Base-by-base conservation (phyloP, 2,113 vertebrate species). In the Microcebus griseorufus region DNA sequence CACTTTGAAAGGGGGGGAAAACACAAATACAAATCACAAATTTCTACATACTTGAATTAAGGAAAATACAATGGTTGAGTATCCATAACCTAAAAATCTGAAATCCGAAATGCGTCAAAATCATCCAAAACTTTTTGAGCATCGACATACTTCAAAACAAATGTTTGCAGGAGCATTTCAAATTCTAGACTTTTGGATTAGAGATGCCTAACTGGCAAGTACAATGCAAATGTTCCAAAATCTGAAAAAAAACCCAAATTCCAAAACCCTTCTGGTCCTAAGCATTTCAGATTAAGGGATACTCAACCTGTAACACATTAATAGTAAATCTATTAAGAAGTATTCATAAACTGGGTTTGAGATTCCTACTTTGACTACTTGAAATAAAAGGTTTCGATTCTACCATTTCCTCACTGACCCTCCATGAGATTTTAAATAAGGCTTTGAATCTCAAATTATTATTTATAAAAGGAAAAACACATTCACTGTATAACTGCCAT, bases 321-420 rank as follows among this genome's bases (percentile, higher is more conserved):
- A 14, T 5, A 88, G 62, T 80, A 79, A 86, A 55, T 12, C n/a
- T 72, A 69, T 14, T 84, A 86, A 80, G 39, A 34, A 53, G n/a
- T 64, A 51, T 75, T 85, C 55, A 96, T 42, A 72, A 97, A 29
- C 9, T 3, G 14, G 55, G 25, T 88, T 79, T 92, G 55, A 87
- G 53, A 86, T 39, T 94, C 93, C 53, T 94, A 76, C 62, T 85
- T 73, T 81, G 81, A 94, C 88, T 95, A 85, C 11, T 53, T 93
- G 73, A 92, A 92, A 64, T 78, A 48, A 67, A 62, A 1, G 73
- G 64, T 62, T 93, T 95, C 18, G 64, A 82, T 62, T 70, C n/a
- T 1, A 64, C 23, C 78, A 39, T 23, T n/a, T 88, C 45, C 51
- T 91, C 55, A 45, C 5, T n/a, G 79, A 93, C 23, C 55, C 11